Percentiles rank a stretch among this genome's conserved stretches.
These are phyloP conservation scores for Apocheima hispidaria DNA, from an alignment of 2,888 invertebrate species.

Conservation along the genomic window DNA sequence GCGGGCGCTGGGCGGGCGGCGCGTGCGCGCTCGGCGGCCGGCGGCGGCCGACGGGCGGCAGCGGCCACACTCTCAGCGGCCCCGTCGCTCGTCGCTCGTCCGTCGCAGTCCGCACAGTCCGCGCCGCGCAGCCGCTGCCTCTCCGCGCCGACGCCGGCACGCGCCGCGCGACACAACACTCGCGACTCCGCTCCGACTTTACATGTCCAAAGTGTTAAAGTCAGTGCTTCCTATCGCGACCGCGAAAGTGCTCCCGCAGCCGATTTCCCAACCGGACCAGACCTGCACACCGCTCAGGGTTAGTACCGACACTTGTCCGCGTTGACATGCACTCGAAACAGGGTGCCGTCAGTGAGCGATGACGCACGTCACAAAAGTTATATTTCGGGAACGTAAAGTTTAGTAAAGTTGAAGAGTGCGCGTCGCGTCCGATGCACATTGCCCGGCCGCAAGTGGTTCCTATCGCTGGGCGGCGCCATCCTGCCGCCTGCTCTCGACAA, in stretches of 20 bases:
- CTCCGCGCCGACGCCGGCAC: slow-evolving; percentile 78
- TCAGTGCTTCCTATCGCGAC: slow-evolving; percentile 83
- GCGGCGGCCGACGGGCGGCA: slow-evolving; percentile 75
- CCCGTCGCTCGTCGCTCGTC: slow-evolving; percentile 61
- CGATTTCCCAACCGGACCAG: slow-evolving; percentile 78
- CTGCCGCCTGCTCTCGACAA: slow-evolving; percentile 74
- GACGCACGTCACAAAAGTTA: slow-evolving; percentile 73
- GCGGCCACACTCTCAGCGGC: slow-evolving; percentile 68
- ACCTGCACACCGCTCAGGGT: slow-evolving; percentile 82
- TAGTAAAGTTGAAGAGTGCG: slow-evolving; percentile 77
- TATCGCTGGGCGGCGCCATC: slow-evolving; percentile 78
- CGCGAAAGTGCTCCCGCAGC: slow-evolving; percentile 82
- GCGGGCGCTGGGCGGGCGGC: slow-evolving; percentile 74
- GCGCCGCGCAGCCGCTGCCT: slow-evolving; percentile 74
- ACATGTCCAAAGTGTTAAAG: slow-evolving; percentile 84
- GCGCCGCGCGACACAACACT: slow-evolving; percentile 68
- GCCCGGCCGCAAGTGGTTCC: slow-evolving; percentile 78
- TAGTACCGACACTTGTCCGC: slow-evolving; percentile 68
- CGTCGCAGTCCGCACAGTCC: slow-evolving; percentile 68
- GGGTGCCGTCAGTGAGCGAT: slow-evolving; percentile 60
- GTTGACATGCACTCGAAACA: slow-evolving; percentile 53
- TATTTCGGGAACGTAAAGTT: slow-evolving; percentile 79
- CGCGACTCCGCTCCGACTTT: slow-evolving; percentile 67
- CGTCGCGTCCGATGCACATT: slow-evolving; percentile 77
- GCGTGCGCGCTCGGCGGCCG: slow-evolving; percentile 71